Base-by-base conservation (phyloP, 2,113 vertebrate species). In the Apaloderma vittatum region DNA sequence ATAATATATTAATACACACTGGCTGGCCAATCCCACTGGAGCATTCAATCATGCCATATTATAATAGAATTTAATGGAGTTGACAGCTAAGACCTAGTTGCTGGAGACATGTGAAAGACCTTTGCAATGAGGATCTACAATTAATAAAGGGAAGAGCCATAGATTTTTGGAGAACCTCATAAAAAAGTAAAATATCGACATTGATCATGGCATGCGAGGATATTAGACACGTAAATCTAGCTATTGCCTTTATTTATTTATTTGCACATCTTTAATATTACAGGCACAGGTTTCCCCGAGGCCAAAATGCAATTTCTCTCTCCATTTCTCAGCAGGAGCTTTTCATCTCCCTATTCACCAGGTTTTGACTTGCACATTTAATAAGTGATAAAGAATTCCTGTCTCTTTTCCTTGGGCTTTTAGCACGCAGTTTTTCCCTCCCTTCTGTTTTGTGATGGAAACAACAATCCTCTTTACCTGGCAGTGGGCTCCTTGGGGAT, bases 291-390 rank as follows among this genome's bases (percentile, higher is more conserved):
- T 81, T 92, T 88, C 88, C 96, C 82, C 2, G 81, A 65, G 72
- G 90, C 93, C 87, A 79, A 62, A 91, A 97, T 75, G 93, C 88
- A 95, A 84, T 93, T 96, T 96, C 94, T 93, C 79, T 72, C 95
- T 96, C 91, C 45, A 93, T 94, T 95, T 88, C 93, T 96, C 91
- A 92, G n/a, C 85, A 96, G 94, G 95, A 97, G 97, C 86, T 92
- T 90, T 93, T 77, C 96, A 85, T 95, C 88, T 94, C 89, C 91
- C 82, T 80, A 89, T 97, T 96, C 79, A 88, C 96, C 90, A 80
- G 88, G 75, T 97, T 97, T 97, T 96, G 95, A 96, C 96, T 95
- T 96, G 96, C 94, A 96, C 94, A 94, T 96, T 97, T 96, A 97
- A 97, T 95, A 97, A 97, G 82, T 16, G 37, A 96, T 95, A 95